Percentiles rank a stretch among this genome's conserved stretches.
Conservation (phyloP, 1,140 invertebrate genomes). For the Paralvinella palmiformis region DNA sequence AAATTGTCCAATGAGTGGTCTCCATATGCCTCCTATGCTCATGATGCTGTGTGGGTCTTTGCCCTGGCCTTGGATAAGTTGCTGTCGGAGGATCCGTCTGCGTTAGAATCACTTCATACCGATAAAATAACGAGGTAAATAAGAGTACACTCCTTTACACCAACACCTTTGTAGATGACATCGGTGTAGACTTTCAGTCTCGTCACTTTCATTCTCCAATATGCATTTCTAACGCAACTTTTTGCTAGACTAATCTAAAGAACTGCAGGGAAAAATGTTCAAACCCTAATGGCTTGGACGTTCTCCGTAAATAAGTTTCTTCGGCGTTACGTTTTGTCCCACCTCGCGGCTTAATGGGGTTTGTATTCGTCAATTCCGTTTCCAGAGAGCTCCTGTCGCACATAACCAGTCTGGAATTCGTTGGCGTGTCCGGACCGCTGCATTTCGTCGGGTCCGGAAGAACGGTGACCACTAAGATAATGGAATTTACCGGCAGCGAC, state of each 20-base stretch:
- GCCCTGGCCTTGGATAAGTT: conserved; percentile 66
- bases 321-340: no score
- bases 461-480: conserved; percentile 62
- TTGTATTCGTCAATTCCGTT: neutral
- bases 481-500: conserved; percentile 62
- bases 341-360: no score
- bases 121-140: conserved; percentile 57
- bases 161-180: no score
- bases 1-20: no score
- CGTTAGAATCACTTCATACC: conserved; percentile 58
- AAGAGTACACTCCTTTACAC: neutral
- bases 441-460: conserved; percentile 65
- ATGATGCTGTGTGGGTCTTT: conserved; percentile 81
- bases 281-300: no score
- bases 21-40: conserved; percentile 68
- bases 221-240: no score
- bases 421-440: conserved; percentile 71
- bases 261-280: no score
- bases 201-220: no score
- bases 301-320: no score
- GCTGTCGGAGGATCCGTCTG: conserved; percentile 56
- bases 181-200: no score
- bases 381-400: neutral
- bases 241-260: no score
- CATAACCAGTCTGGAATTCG: conserved; percentile 53